Percentiles rank a stretch among this genome's conserved stretches.
These are phyloP conservation scores for Flexamia atlantica DNA, from an alignment of 2,888 invertebrate species.

Conservation along the genomic window DNA sequence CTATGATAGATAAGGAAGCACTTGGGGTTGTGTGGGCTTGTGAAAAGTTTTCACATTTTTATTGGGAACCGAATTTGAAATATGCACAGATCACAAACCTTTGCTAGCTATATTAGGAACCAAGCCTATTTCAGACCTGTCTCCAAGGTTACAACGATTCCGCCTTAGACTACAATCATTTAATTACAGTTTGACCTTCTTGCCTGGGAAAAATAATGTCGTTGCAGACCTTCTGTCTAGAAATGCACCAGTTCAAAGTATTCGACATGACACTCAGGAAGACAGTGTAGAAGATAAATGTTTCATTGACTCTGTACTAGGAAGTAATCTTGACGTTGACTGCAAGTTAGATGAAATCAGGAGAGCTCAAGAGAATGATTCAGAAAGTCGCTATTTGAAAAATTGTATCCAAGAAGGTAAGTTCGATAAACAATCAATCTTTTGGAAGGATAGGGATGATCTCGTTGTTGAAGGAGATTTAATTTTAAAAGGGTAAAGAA, in stretches of 20 bases:
- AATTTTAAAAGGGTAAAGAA: background rate
- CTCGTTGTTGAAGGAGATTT: background rate
- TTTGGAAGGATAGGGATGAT: conserved; percentile 29
- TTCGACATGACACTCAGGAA: background rate
- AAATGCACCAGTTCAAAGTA: background rate
- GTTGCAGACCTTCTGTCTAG: background rate
- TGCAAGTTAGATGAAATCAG: background rate
- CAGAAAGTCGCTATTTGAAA: background rate
- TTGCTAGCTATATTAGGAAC: conserved; percentile 71
- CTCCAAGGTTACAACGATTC: conserved; percentile 73
- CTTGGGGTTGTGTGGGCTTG: conserved; percentile 72
- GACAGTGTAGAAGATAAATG: background rate
- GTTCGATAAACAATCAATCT: conserved; percentile 3
- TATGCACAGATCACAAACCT: conserved; percentile 73
- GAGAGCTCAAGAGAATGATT: background rate
- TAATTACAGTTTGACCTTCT: conserved; percentile 70
- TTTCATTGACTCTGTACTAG: background rate
- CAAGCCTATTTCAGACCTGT: conserved; percentile 72
- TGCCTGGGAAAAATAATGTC: conserved; percentile 66
- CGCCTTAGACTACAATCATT: conserved; percentile 70
- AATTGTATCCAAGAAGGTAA: background rate
- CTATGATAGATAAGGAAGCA: conserved; percentile 71
- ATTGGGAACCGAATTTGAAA: conserved; percentile 68
- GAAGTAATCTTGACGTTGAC: background rate
- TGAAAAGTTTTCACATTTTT: conserved; percentile 72